These are phyloP conservation scores for Synanceia verrucosa DNA, from an alignment of 2,797 vertebrate genomes.

Conservation along the genomic window DNA sequence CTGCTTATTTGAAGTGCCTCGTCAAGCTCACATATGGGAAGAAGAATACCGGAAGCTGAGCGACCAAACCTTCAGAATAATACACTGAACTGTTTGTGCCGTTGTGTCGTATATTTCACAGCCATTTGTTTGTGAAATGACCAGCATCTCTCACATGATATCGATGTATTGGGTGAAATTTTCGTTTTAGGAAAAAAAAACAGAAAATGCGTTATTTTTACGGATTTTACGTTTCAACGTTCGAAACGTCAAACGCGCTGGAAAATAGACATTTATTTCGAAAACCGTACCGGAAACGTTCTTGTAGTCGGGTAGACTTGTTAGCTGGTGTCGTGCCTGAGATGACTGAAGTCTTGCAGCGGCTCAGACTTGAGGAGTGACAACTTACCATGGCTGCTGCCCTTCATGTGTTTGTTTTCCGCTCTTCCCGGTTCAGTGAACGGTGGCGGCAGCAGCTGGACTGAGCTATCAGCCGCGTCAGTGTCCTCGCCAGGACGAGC, in stretches of 20 bases:
- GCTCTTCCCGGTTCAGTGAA: constrained; percentile 32
- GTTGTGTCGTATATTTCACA: too few species aligned
- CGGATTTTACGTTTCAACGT: not conserved
- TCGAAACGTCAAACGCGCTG: too few species aligned
- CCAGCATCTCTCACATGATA: too few species aligned
- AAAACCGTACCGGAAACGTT: not conserved
- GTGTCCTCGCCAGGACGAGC: constrained; percentile 14
- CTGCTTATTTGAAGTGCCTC: not conserved
- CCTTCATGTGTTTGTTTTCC: constrained; percentile 11
- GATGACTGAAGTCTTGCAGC: constrained; percentile 64
- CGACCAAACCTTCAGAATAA: not conserved
- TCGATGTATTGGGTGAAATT: not conserved
- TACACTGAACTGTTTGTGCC: not conserved
- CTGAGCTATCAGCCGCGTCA: constrained; percentile 11
- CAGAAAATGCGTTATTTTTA: too few species aligned
- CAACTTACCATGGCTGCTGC: constrained; percentile 64
- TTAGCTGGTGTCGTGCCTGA: constrained; percentile 41
- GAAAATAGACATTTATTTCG: constrained; percentile 43
- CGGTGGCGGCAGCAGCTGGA: constrained; percentile 9
- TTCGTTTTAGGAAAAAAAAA: not conserved
- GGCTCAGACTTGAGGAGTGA: constrained; percentile 56
- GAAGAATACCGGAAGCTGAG: not conserved
- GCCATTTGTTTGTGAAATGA: too few species aligned
- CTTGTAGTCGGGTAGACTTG: accelerated
- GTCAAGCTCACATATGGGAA: constrained; percentile 10